A percentile compares a stretch with the other conserved stretches of the same genome.
Conservation (phyloP, 1,140 invertebrate genomes). For the Sminthurides bifidus region DNA sequence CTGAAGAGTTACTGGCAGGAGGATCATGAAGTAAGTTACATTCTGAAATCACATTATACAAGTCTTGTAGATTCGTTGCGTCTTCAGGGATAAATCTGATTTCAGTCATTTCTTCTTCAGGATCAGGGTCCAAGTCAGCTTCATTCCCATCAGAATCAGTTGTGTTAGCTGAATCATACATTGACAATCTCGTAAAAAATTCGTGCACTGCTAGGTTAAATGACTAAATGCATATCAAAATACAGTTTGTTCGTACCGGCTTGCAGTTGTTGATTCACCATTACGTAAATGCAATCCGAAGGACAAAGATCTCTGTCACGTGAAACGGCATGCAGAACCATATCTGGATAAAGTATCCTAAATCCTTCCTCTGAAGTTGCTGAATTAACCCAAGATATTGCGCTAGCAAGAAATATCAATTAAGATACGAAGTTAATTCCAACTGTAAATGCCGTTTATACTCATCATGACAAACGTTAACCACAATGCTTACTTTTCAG, state of each 20-base stretch:
- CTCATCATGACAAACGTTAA: background rate
- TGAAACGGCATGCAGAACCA: constrained; percentile 27
- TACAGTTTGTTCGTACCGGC: constrained; percentile 5
- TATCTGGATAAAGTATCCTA: constrained; percentile 20
- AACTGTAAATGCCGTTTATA: background rate
- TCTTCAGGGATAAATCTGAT: constrained; percentile 27
- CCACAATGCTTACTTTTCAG: constrained; percentile 21
- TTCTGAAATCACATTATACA: constrained; percentile 23
- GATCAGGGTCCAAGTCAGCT: constrained; percentile 9
- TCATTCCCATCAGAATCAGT: background rate
- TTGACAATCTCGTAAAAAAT: background rate
- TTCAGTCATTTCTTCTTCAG: constrained; percentile 26
- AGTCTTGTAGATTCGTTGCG: constrained; percentile 5
- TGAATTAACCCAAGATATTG: constrained; percentile 18
- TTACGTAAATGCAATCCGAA: constrained; percentile 22
- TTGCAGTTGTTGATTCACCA: constrained; percentile 20
- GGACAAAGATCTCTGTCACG: constrained; percentile 19
- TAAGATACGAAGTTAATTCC: background rate
- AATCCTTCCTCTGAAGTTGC: constrained; percentile 21
- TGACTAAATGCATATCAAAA: background rate
- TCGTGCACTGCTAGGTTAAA: background rate
- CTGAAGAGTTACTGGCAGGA: constrained; percentile 18
- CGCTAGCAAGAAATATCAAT: constrained; percentile 11
- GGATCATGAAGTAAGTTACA: constrained; percentile 27
- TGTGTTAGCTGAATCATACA: background rate